Percentiles rank a stretch among this genome's conserved stretches.
These are phyloP conservation scores for Erebia palarica DNA, from an alignment of 2,888 invertebrate genomes.

Conservation along the genomic window DNA sequence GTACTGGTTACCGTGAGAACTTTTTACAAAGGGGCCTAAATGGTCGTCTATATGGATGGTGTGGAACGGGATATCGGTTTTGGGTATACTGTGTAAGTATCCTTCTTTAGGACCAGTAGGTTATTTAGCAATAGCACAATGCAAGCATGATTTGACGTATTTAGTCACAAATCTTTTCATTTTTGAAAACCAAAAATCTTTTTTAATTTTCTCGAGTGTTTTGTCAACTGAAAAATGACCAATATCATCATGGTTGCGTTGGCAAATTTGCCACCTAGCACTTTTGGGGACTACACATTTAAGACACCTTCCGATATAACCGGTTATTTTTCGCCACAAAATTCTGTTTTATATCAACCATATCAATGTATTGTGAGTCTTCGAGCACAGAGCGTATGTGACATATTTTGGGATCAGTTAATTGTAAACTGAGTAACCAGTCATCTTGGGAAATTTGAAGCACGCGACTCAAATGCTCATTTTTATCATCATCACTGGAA, in stretches of 20 bases:
- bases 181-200: slow-evolving; percentile 41
- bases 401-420: slow-evolving; percentile 31
- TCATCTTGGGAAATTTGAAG: not conserved
- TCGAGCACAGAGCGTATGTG: not conserved
- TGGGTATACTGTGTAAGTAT: slow-evolving; percentile 41
- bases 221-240: slow-evolving; percentile 42
- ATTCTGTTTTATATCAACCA: not conserved
- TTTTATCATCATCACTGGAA: slow-evolving; percentile 11
- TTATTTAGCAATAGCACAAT: slow-evolving; percentile 27
- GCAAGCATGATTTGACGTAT: slow-evolving; percentile 37
- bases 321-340: slow-evolving; percentile 8
- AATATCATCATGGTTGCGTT: slow-evolving; percentile 42
- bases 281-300: slow-evolving; percentile 43
- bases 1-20: slow-evolving; percentile 36
- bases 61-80: slow-evolving; percentile 39
- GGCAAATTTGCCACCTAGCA: slow-evolving; percentile 42
- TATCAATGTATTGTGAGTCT: slow-evolving; percentile 20
- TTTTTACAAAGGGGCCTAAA: slow-evolving; percentile 38
- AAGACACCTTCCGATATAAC: slow-evolving; percentile 6
- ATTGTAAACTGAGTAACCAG: not conserved
- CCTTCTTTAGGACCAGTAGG: slow-evolving; percentile 37
- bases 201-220: slow-evolving; percentile 23
- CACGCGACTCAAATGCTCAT: not conserved
- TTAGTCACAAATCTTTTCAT: slow-evolving; percentile 42
- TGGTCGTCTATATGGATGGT: slow-evolving; percentile 46